Evolutionary conservation across 1,140 invertebrate genomes (phyloP).

Genomic region (Ruditapes philippinarum): DNA sequence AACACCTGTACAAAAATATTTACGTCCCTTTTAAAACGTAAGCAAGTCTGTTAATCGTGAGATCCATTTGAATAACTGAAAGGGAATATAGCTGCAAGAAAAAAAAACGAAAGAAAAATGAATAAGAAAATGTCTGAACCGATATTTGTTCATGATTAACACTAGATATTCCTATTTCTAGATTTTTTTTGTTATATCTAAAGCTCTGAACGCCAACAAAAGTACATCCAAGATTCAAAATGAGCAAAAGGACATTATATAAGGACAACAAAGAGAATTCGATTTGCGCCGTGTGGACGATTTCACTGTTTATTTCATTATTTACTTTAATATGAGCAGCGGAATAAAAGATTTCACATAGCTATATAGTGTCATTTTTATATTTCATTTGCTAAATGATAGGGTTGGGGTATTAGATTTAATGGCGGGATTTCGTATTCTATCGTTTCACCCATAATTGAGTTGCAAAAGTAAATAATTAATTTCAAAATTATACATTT

Average conservation of each 20-base stretch:
- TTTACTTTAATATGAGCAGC: constrained; percentile 32
- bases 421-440: background rate
- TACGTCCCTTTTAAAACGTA: background rate
- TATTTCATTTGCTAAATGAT: background rate
- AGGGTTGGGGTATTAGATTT: background rate
- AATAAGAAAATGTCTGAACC: background rate
- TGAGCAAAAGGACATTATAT: constrained; percentile 3
- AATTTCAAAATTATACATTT: background rate
- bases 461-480: constrained; percentile 12
- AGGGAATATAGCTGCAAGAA: background rate
- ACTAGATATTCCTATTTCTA: background rate
- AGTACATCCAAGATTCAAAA: background rate
- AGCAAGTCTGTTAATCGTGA: background rate
- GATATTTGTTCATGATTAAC: background rate
- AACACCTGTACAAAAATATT: background rate
- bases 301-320: constrained; percentile 22
- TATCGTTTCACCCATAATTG: background rate
- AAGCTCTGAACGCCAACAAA: background rate
- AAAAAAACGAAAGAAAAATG: background rate
- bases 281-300: background rate
- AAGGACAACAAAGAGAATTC: background rate
- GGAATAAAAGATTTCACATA: background rate
- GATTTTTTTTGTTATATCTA: background rate
- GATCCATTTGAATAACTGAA: background rate
- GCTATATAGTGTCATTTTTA: constrained; percentile 5